Evolutionary conservation across 2,113 vertebrate species (phyloP), one percentile per base, ranked within the genome.

Genomic region (Cricetomys ansorgei): DNA sequence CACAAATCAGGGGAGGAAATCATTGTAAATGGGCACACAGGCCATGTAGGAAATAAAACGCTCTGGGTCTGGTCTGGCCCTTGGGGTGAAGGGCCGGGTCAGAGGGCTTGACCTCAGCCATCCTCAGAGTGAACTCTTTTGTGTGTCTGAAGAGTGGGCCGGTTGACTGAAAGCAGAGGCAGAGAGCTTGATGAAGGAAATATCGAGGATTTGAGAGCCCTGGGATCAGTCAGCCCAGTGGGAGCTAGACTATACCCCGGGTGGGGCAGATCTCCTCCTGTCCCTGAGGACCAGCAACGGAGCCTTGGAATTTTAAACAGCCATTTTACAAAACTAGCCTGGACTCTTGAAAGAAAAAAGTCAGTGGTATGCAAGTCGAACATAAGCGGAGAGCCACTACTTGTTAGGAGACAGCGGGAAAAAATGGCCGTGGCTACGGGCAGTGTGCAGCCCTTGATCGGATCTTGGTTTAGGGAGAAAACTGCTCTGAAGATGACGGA

Each of bases 231-330:
- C 0, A 0, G 73, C 77, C 17, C 5, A 2, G 29, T 43, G 25
- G 31, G 9, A 0, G 45, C 16, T 3, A 34, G 40, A 34, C 10
- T 21, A 73, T 21, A 3, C 4, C 73, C 4, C 73, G 59, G 27
- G 27, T 2, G 64, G 13, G 72, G 53, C 4, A 27, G 53, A 31
- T 80, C 55, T 40, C n/a, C 34, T 69, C 19, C 11, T 4, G 12
- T 77, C 95, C 79, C 73, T 0, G 23, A 89, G 65, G 62, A 67
- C 64, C 43, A 27, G 77, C 81, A 53, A 84, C 70, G 79, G 96
- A 85, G 73, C 29, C 89, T 96, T 93, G 88, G 97, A 94, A 94
- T 98, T 95, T 98, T 88, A 92, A 57, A 80, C 96, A 29, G 34
- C 34, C 34, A 0, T 97, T 97, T 94, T 85, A 48, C 83, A 67